These are phyloP conservation scores for Sebastes reedi DNA, from an alignment of 2,797 vertebrate genomes.

Conservation along the genomic window DNA sequence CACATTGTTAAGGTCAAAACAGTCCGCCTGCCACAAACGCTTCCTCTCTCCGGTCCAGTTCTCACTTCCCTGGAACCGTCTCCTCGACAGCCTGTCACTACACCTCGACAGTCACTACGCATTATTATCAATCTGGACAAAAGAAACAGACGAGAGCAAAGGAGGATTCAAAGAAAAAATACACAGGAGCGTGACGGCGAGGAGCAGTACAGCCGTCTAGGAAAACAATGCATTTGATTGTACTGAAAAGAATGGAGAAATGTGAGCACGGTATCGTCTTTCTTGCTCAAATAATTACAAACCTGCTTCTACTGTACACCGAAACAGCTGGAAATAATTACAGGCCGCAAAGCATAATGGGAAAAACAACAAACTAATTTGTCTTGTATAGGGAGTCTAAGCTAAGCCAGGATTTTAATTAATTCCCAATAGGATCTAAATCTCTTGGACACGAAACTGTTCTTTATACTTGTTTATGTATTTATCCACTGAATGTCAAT, in stretches of 20 bases:
- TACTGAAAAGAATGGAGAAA: neutral
- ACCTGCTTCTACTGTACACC: neutral
- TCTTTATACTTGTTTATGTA: constrained; percentile 1
- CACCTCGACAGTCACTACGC: constrained; percentile 19
- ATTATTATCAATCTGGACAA: constrained; percentile 25
- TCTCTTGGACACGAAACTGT: neutral
- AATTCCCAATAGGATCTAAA: constrained; percentile 6
- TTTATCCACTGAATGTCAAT: neutral
- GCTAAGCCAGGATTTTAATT: constrained; percentile 23
- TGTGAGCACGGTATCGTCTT: neutral
- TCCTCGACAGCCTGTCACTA: constrained; percentile 1
- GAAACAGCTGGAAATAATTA: constrained; percentile 22
- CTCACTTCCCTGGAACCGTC: constrained; percentile 16
- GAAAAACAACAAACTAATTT: constrained; percentile 31
- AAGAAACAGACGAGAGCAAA: neutral
- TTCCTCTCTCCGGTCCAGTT: constrained; percentile 28
- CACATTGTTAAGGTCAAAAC: constrained; percentile 49
- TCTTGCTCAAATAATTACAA: constrained; percentile 19
- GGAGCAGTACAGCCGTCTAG: neutral
- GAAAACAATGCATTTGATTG: neutral
- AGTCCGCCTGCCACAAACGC: neutral
- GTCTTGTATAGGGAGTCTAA: neutral
- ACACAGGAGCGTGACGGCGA: neutral
- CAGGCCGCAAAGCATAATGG: constrained; percentile 9
- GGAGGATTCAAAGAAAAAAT: neutral